Evolutionary conservation across 2,113 vertebrate species (phyloP).

Genomic region (Lasiurus cinereus): DNA sequence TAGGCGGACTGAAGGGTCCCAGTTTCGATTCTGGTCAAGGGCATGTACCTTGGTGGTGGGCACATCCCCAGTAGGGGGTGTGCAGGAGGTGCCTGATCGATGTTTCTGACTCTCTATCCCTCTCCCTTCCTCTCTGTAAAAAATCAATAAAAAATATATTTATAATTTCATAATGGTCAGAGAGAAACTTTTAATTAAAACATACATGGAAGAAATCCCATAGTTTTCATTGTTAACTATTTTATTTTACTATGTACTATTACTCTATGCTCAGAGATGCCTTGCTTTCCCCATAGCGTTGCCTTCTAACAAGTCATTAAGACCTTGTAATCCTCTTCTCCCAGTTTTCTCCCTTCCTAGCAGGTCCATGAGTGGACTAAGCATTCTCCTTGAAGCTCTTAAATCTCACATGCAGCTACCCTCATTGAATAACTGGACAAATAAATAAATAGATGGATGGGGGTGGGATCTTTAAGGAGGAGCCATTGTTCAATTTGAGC

Average conservation of each 20-base stretch:
- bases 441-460: background rate
- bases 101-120: too few relatives aligned
- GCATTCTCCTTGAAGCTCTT: background rate
- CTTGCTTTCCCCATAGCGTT: conserved; percentile 37
- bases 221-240: background rate
- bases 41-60: too few relatives aligned
- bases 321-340: background rate
- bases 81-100: too few relatives aligned
- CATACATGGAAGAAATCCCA: background rate
- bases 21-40: too few relatives aligned
- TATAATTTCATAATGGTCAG: background rate
- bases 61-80: too few relatives aligned
- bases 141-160: too few relatives aligned
- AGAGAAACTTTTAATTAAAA: conserved; percentile 37
- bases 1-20: too few relatives aligned
- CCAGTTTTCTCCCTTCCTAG: background rate
- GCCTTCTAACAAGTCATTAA: background rate
- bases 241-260: background rate
- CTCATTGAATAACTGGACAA: background rate
- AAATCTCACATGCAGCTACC: background rate
- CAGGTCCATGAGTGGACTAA: background rate
- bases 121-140: too few relatives aligned
- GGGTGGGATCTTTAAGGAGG: background rate
- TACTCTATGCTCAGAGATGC: background rate
- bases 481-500: background rate